Base-by-base conservation (phyloP, 2,113 vertebrate species). In the Atherinomorus stipes region DNA sequence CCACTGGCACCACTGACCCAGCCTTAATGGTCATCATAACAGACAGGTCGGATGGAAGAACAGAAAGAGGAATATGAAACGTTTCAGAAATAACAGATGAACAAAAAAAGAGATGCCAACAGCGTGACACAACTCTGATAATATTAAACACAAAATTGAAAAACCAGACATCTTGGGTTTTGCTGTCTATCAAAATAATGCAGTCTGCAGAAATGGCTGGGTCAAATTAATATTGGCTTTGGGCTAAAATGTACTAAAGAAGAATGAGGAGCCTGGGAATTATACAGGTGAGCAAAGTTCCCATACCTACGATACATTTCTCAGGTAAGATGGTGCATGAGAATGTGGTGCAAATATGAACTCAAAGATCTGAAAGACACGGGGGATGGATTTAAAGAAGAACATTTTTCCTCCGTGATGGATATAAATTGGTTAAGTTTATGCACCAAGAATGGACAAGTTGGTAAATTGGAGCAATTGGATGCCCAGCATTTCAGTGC, bases 21-120 rank as follows among this genome's bases (percentile, higher is more conserved):
- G 71, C 57, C 68, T 85, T 91, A 88, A 89, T 87, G 86, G 85
- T 80, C 85, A 87, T 84, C 83, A 84, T 75, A 70, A 64, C 71
- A 87, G 83, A 88, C 84, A 81, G 84, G 73, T 82, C 42, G 11
- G 76, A 62, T 37, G 28, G 64, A 74, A 65, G 73, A 53, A 26
- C 16, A 2, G 57, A 22, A 54, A 9, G 34, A 12, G 28, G 28
- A 49, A 51, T 6, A 9, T 44, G 21, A 25, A 50, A 34, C 51
- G 52, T 49, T n/a, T 0, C 26, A 37, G 21, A 63, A 19, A 22
- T 0, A 8, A 67, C 47, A 60, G 23, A 67, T 18, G 18, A 40
- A 40, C 34, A 56, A 19, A 59, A 54, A 34, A 51, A 54, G 25
- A 64, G 18, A 64, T 7, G 9, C 53, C 52, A 70, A 44, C 58